These are phyloP conservation scores for Bellardia bayeri DNA, from an alignment of 2,888 invertebrate species.

Conservation along the genomic window DNA sequence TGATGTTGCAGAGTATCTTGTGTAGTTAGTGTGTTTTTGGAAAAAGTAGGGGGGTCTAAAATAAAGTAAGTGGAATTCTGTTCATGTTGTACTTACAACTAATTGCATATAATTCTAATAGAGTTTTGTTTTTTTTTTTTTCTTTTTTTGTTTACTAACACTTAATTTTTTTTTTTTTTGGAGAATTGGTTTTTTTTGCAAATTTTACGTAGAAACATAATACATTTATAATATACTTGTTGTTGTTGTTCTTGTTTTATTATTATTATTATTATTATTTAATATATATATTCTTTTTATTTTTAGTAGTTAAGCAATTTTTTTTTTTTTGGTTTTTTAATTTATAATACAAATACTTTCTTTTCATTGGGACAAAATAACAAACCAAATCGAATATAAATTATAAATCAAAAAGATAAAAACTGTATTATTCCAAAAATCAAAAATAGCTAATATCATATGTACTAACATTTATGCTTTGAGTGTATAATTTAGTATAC, in stretches of 20 bases:
- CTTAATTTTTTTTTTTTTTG: constrained; percentile 31
- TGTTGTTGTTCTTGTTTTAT: neutral
- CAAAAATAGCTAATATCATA: constrained; percentile 27
- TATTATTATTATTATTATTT: neutral
- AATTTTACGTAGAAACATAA: constrained; percentile 62
- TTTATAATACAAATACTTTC: constrained; percentile 51
- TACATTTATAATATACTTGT: constrained; percentile 58
- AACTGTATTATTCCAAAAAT: neutral
- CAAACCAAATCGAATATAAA: neutral
- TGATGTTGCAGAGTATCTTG: neutral
- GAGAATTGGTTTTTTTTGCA: constrained; percentile 35
- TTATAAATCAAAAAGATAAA: neutral
- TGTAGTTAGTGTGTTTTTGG: neutral
- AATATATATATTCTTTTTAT: constrained; percentile 30
- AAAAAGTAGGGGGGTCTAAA: neutral
- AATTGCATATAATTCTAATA: constrained; percentile 67
- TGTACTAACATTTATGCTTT: constrained; percentile 43
- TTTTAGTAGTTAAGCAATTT: constrained; percentile 45
- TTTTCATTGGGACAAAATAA: neutral
- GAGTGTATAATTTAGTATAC: constrained; percentile 28
- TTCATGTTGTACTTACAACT: constrained; percentile 52
- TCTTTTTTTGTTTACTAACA: constrained; percentile 41
- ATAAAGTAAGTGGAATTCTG: neutral
- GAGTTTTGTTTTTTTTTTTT: constrained; percentile 21
- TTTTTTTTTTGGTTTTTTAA: constrained; percentile 34